Percentiles rank a stretch among this genome's conserved stretches.
Conservation (phyloP, 2,888 invertebrate genomes). For the Tenthredo amoena region DNA sequence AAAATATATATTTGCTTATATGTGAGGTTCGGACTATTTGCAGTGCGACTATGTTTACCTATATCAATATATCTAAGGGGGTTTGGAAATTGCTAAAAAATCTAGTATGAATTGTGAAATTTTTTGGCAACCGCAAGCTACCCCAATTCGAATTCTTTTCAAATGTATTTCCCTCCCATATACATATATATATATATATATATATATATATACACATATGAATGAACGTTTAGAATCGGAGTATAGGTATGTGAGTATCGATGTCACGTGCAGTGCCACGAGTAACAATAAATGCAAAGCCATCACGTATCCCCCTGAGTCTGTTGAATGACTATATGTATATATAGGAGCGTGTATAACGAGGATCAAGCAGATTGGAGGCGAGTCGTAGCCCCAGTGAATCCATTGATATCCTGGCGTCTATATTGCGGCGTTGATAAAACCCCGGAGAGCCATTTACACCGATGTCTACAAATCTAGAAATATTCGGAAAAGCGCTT, state of each 20-base stretch:
- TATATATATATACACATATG: not conserved
- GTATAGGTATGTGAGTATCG: not conserved
- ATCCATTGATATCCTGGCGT: slow-evolving; percentile 45
- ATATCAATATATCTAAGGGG: not conserved
- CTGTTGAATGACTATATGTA: not conserved
- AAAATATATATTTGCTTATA: not conserved
- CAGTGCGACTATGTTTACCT: not conserved
- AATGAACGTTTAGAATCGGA: not conserved
- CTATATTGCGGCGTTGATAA: slow-evolving; percentile 26
- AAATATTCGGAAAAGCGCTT: slow-evolving; percentile 27
- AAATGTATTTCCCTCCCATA: not conserved
- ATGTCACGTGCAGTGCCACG: not conserved
- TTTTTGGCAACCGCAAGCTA: not conserved
- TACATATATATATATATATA: not conserved
- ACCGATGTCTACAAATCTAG: slow-evolving; percentile 49
- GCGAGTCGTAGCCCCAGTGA: slow-evolving; percentile 4
- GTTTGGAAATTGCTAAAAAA: not conserved
- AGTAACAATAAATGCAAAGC: slow-evolving; percentile 39
- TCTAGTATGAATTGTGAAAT: not conserved
- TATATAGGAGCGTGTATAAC: slow-evolving; percentile 30
- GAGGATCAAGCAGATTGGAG: slow-evolving; percentile 47
- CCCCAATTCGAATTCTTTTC: not conserved
- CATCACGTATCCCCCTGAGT: slow-evolving; percentile 22
- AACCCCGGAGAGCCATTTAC: slow-evolving; percentile 40
- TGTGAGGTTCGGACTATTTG: not conserved